These are phyloP conservation scores for Andrena camellia DNA, from an alignment of 2,888 invertebrate genomes.

Conservation along the genomic window DNA sequence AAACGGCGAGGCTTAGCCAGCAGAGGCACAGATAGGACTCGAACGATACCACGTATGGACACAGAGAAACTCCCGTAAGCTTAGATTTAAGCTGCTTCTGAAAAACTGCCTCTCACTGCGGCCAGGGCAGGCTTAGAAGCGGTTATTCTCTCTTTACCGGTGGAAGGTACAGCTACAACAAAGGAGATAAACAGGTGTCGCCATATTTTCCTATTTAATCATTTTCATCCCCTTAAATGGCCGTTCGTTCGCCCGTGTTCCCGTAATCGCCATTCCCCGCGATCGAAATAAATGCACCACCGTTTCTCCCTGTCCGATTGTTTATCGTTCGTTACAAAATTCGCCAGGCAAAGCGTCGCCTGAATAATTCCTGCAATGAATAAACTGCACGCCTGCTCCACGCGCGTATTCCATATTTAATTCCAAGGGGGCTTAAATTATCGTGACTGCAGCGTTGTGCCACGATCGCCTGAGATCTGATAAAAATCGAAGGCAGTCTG, in stretches of 20 bases:
- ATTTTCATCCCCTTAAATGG: constrained; percentile 48
- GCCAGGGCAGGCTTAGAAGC: constrained; percentile 41
- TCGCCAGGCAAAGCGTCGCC: constrained; percentile 6
- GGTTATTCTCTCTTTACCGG: constrained; percentile 33
- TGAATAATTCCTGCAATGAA: constrained; percentile 35
- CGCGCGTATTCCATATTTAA: constrained; percentile 19
- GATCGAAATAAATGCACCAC: constrained; percentile 27
- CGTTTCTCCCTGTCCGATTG: constrained; percentile 26
- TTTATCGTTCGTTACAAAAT: constrained; percentile 44
- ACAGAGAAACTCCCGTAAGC: constrained; percentile 46
- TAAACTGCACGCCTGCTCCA: not conserved
- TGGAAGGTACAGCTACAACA: not conserved
- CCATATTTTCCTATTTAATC: constrained; percentile 46
- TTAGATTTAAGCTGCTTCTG: constrained; percentile 54
- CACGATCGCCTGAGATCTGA: not conserved
- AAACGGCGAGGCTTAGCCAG: constrained; percentile 49
- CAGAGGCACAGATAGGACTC: constrained; percentile 22
- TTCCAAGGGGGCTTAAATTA: not conserved
- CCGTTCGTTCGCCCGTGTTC: constrained; percentile 12
- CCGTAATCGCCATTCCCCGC: constrained; percentile 20
- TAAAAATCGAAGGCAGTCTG: not conserved
- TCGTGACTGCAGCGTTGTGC: too few species aligned
- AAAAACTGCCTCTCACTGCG: constrained; percentile 50
- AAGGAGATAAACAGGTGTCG: constrained; percentile 33
- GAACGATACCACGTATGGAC: constrained; percentile 36